Evolutionary conservation across 2,113 vertebrate species (phyloP).

Genomic region (Coptodon rendalli): DNA sequence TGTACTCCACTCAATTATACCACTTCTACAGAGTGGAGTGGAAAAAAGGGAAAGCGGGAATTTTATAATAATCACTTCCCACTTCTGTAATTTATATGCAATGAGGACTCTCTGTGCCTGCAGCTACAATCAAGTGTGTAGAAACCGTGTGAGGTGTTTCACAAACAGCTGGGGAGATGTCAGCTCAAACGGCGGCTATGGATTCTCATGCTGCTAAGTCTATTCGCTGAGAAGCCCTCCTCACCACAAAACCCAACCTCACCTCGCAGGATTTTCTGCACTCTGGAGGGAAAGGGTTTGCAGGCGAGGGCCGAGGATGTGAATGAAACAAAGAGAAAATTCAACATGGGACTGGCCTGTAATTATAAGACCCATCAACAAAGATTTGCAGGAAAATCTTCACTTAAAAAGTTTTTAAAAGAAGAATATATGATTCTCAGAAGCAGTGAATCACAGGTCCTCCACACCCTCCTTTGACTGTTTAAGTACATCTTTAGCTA

Average conservation of each 20-base stretch:
- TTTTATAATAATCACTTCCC: constrained; percentile 72
- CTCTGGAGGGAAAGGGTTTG: not conserved
- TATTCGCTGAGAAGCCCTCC: constrained; percentile 25
- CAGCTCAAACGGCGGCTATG: constrained; percentile 44
- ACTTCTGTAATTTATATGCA: constrained; percentile 73
- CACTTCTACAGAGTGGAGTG: constrained; percentile 62
- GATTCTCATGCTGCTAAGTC: constrained; percentile 62
- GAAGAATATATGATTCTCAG: not conserved
- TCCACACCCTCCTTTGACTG: constrained; percentile 3
- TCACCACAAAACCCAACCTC: constrained; percentile 35
- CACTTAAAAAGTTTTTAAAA: not conserved
- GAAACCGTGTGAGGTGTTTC: constrained; percentile 51
- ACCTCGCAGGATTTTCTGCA: constrained; percentile 16
- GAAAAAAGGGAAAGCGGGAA: constrained; percentile 61
- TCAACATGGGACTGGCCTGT: not conserved
- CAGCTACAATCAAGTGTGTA: constrained; percentile 52
- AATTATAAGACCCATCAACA: not conserved
- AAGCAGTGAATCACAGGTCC: not conserved
- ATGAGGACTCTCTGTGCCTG: constrained; percentile 63
- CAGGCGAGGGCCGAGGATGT: not conserved
- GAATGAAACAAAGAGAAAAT: not conserved
- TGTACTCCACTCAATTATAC: constrained; percentile 78
- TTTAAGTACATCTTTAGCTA: constrained; percentile 5
- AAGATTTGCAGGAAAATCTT: not conserved
- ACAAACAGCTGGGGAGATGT: constrained; percentile 62